A percentile compares a stretch with the other conserved stretches of the same genome.
Evolutionary conservation across 2,113 vertebrate species (phyloP).

Genomic region (Rhinoptilus africanus): DNA sequence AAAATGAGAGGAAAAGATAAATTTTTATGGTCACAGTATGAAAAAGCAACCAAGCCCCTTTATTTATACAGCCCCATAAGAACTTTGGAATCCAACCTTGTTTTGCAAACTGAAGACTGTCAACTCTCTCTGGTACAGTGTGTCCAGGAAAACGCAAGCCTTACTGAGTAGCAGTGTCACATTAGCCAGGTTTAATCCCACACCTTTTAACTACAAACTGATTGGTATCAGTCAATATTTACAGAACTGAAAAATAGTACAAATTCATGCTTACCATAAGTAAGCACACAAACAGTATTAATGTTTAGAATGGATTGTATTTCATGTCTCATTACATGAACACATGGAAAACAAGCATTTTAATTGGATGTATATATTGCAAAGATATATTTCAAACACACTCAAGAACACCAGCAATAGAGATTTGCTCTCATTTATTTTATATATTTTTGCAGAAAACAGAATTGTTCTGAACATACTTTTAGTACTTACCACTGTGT

Average conservation of each 20-base stretch:
- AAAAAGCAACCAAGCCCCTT: neutral
- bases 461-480: neutral
- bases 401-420: neutral
- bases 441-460: neutral
- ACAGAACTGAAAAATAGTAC: neutral
- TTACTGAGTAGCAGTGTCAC: neutral
- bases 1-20: neutral
- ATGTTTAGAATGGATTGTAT: neutral
- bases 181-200: neutral
- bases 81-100: neutral
- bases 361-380: neutral
- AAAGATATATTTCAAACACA: neutral
- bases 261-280: neutral
- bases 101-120: neutral
- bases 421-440: neutral
- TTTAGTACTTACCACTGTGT: constrained; percentile 26
- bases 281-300: neutral
- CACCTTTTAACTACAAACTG: neutral
- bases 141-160: neutral
- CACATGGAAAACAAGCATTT: neutral
- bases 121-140: neutral
- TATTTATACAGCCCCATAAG: neutral
- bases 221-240: neutral
- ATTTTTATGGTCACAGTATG: neutral
- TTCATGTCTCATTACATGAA: neutral